Percentiles rank a stretch among this genome's conserved stretches.
Conservation (phyloP, 1,140 invertebrate species). For the Ceratosolen solmsi region DNA sequence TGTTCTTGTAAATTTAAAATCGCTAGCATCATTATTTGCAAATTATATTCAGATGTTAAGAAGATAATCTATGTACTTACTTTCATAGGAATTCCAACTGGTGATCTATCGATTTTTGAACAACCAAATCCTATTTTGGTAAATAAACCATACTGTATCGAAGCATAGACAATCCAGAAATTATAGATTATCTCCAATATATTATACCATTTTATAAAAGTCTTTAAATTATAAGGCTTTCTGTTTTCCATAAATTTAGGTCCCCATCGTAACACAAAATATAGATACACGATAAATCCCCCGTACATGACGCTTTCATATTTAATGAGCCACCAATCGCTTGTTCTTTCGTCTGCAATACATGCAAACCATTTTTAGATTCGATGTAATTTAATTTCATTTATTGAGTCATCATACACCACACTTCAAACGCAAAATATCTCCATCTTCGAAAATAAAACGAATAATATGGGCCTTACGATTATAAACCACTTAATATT, state of each 20-base stretch:
- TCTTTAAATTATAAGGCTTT: slow-evolving; percentile 76
- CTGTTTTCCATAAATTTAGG: slow-evolving; percentile 76
- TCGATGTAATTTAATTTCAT: background rate
- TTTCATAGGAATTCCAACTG: slow-evolving; percentile 46
- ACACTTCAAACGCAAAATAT: background rate
- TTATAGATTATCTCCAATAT: slow-evolving; percentile 75
- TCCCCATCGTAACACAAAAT: slow-evolving; percentile 73
- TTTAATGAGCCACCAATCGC: slow-evolving; percentile 76
- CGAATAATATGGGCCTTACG: background rate
- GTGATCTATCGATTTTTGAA: slow-evolving; percentile 54
- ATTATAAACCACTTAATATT: background rate
- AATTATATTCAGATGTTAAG: no score
- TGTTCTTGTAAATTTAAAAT: no score
- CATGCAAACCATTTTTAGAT: slow-evolving; percentile 15
- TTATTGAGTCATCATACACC: background rate
- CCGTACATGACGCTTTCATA: slow-evolving; percentile 72
- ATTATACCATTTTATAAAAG: slow-evolving; percentile 77
- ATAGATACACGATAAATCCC: slow-evolving; percentile 72
- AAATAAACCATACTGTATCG: slow-evolving; percentile 61
- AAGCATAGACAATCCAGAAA: slow-evolving; percentile 70
- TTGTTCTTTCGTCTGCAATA: slow-evolving; percentile 71
- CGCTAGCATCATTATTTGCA: no score
- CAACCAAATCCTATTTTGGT: slow-evolving; percentile 59
- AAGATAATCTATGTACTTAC: slow-evolving; percentile 54
- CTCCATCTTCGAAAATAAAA: background rate